phyloP scores from a whole-genome alignment of 2,888 invertebrate genomes.

The Nemoura dubitans region DNA sequence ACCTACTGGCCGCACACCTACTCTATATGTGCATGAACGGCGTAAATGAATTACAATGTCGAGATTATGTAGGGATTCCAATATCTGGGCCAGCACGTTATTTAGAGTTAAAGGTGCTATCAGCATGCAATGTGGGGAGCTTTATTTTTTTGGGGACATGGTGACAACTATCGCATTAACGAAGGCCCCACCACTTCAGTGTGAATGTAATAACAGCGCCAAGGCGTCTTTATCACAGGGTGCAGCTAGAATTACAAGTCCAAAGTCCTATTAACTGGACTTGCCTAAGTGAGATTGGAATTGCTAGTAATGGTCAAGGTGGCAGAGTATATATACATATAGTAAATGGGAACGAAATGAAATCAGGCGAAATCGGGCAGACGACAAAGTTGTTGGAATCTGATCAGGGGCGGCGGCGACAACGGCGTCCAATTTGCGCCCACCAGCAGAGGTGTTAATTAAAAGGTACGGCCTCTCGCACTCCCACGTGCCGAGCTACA shows the following conservation, averaged over 20 bases:
- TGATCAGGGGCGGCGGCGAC: not conserved
- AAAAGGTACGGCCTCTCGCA: not conserved
- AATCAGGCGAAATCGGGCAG: not conserved
- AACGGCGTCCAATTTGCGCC: not conserved
- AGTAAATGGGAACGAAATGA: not conserved
- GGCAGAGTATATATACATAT: not conserved
- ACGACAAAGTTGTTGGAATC: not conserved
- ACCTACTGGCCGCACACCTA: slow-evolving; percentile 23
- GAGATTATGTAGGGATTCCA: not conserved
- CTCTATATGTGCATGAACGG: not conserved
- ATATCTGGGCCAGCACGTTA: not conserved
- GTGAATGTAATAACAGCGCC: not conserved
- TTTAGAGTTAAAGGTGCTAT: not conserved
- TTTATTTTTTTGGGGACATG: not conserved
- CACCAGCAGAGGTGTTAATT: not conserved
- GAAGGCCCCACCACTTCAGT: not conserved
- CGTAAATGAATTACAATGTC: not conserved
- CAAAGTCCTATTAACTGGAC: not conserved
- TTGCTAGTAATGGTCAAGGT: not conserved
- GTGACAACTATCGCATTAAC: not conserved
- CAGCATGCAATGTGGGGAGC: not conserved
- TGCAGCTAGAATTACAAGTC: not conserved
- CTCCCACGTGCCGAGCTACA: not conserved
- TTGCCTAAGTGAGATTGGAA: not conserved
- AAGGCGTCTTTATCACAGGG: not conserved